These are phyloP conservation scores for Eunapius fragilis DNA, from an alignment of 37 sponge, comb jelly and placozoan species.

Conservation along the genomic window DNA sequence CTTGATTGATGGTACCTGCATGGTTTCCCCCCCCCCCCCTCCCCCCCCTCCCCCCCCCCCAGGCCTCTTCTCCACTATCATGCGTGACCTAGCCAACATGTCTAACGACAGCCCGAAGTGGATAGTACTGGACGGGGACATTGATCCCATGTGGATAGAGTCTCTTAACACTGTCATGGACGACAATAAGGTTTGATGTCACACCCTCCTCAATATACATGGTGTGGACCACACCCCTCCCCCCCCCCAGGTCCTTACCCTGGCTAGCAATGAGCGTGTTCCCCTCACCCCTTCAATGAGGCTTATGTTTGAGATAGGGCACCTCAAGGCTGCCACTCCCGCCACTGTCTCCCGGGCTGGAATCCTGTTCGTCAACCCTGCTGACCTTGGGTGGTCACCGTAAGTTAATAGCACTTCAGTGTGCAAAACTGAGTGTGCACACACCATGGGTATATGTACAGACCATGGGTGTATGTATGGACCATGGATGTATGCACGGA, in stretches of 20 bases:
- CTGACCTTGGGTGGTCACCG: constrained; percentile 98
- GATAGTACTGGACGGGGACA: constrained; percentile 99
- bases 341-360: constrained; percentile 99
- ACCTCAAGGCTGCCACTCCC: constrained; percentile 92
- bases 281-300: constrained; percentile 98
- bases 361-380: constrained; percentile 94
- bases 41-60: too few species aligned
- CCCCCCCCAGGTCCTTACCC: constrained; percentile 79
- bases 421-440: too few species aligned
- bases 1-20: too few species aligned
- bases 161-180: constrained; percentile 99
- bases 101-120: constrained; percentile 92
- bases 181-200: constrained; percentile 90
- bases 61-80: constrained; percentile 91
- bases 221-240: too few species aligned
- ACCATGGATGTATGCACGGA: not conserved
- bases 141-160: constrained; percentile 99
- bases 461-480: not conserved
- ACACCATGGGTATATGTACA: too few species aligned
- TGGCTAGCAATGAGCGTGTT: constrained; percentile 97
- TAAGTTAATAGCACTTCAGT: too few species aligned
- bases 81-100: constrained; percentile 93
- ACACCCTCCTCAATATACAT: not conserved
- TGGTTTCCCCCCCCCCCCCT: too few species aligned
- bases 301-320: constrained; percentile 98